phyloP scores from a whole-genome alignment of 2,113 vertebrate genomes.

The Macquaria ambigua region DNA sequence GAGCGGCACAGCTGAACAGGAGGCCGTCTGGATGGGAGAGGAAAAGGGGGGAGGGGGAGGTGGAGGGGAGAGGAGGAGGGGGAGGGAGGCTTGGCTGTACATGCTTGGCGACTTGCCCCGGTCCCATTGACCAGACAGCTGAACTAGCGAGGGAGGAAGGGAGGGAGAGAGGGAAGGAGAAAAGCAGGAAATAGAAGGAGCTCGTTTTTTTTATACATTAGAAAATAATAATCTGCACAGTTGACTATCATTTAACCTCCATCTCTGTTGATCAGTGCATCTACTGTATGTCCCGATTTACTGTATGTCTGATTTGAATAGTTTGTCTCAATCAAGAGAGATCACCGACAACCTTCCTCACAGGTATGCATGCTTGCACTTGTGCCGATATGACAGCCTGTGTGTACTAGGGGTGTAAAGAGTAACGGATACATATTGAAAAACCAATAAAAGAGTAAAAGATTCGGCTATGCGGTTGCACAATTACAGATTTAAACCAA shows the following conservation, averaged over 20 bases:
- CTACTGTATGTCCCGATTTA: not conserved
- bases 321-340: not conserved
- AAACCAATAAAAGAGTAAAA: not conserved
- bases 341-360: not conserved
- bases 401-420: not conserved
- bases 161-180: slow-evolving; percentile 67
- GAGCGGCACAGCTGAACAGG: slow-evolving; percentile 80
- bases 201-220: slow-evolving; percentile 39
- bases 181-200: slow-evolving; percentile 47
- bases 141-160: slow-evolving; percentile 87
- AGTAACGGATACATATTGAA: not conserved
- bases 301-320: not conserved
- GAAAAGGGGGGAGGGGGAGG: not conserved
- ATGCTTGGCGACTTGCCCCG: slow-evolving; percentile 91
- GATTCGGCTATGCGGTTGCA: too few relatives aligned
- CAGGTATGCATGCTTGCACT: not conserved
- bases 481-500: not conserved
- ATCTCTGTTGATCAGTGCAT: slow-evolving; percentile 4
- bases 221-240: slow-evolving; percentile 45
- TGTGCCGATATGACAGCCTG: not conserved
- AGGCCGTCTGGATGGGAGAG: slow-evolving; percentile 75
- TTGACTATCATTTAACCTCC: slow-evolving; percentile 9
- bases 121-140: slow-evolving; percentile 96
- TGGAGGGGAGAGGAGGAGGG: not conserved
- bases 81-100: slow-evolving; percentile 82